These are phyloP conservation scores for Lycopodina hypogea DNA, from an alignment of 37 sponge, comb jelly and placozoan genomes.

Conservation along the genomic window DNA sequence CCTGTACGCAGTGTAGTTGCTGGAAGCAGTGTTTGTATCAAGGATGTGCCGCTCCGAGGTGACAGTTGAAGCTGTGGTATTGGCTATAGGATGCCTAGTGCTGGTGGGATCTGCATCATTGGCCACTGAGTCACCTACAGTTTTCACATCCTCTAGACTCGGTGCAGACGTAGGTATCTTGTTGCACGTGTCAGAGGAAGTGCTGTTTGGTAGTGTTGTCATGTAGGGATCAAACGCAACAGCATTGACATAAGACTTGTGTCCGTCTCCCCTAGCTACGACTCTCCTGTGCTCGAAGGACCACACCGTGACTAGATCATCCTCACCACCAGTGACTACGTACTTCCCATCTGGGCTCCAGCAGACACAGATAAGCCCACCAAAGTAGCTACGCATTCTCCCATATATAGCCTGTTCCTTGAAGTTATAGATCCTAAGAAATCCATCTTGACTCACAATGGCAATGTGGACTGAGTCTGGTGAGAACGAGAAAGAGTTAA, in stretches of 20 bases:
- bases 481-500: constrained; percentile 84
- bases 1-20: constrained; percentile 53
- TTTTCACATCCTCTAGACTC: no score
- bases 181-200: background rate
- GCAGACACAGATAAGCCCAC: constrained; percentile 88
- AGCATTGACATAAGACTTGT: constrained; percentile 86
- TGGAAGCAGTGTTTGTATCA: background rate
- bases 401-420: constrained; percentile 67
- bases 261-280: constrained; percentile 84
- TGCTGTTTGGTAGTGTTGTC: constrained; percentile 11
- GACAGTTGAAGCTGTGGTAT: background rate
- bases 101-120: no score
- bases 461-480: constrained; percentile 90
- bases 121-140: no score
- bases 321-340: constrained; percentile 93
- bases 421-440: constrained; percentile 80
- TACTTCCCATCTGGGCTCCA: constrained; percentile 97
- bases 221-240: constrained; percentile 90
- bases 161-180: background rate
- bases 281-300: constrained; percentile 72
- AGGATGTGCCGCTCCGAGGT: constrained; percentile 8
- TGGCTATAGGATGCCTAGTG: no score
- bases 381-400: constrained; percentile 92
- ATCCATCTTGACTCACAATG: constrained; percentile 89
- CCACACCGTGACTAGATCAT: constrained; percentile 93